Evolutionary conservation across 2,113 vertebrate genomes (phyloP), one percentile per base, ranked within the genome.

Genomic region (Channa maculata): DNA sequence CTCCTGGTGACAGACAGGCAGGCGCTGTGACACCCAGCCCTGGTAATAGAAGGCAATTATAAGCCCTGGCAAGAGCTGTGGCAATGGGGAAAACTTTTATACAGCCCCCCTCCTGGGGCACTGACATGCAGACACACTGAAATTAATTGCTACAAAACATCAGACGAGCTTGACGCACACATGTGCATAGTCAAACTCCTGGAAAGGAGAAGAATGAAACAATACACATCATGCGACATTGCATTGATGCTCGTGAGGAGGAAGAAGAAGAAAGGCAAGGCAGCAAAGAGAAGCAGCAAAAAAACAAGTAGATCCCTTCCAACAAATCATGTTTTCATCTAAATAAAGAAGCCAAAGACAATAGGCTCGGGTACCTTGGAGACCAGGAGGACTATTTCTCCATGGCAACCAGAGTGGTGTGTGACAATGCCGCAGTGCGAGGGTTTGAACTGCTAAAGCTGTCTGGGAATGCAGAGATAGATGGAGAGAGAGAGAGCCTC

Each of bases 261-360:
- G 70, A 90, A 73, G 71, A 82, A 87, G 86, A 91, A 86, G 68
- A 88, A 89, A 85, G 84, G 82, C 71, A 74, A 74, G 75, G 82
- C 79, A 82, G 87, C 74, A 85, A 80, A 83, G 77, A 87, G 65
- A 82, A 84, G 77, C 76, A 43, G 64, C 39, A 4, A 62, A 85
- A 80, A 80, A 85, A 88, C 87, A 91, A 91, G 86, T 87, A 90
- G 83, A 92, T 93, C 84, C 84, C 79, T 88, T 89, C 83, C 85
- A 90, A 93, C 91, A 94, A 93, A 93, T 94, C 86, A 87, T 93
- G 92, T 92, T 94, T 94, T 94, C 91, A 94, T 93, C 93, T 93
- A 94, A 94, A 95, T 93, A 94, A 93, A 93, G 94, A 93, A 92
- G 86, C 88, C 89, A 92, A 93, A 94, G 93, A 94, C 93, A 95